Evolutionary conservation across 2,797 vertebrate genomes (phyloP).

Genomic region (Dipus sagitta): DNA sequence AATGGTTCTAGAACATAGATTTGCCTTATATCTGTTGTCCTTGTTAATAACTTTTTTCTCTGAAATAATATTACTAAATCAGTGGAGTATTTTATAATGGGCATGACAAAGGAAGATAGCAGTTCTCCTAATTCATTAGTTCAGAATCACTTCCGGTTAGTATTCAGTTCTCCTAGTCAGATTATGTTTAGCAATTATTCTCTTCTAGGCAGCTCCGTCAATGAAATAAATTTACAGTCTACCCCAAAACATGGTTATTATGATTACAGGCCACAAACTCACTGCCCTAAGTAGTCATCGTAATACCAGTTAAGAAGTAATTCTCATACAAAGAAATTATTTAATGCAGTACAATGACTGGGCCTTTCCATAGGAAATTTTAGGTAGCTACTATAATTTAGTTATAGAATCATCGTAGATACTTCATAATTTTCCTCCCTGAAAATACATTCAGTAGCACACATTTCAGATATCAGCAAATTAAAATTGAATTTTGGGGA

Average conservation of each 20-base stretch:
- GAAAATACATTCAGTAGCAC: conserved; percentile 49
- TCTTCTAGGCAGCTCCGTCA: conserved; percentile 18
- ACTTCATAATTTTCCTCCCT: conserved; percentile 26
- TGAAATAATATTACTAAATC: conserved; percentile 34
- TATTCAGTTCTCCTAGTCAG: conserved; percentile 21
- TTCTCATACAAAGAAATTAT: conserved; percentile 45
- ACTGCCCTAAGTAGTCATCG: not conserved
- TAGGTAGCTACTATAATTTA: conserved; percentile 53
- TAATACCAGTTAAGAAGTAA: conserved; percentile 38
- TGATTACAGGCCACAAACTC: conserved; percentile 37
- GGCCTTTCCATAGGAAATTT: conserved; percentile 49
- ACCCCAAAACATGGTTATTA: not conserved
- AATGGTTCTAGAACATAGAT: conserved; percentile 62
- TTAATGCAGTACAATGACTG: conserved; percentile 51
- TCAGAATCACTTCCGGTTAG: conserved; percentile 55
- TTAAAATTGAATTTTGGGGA: conserved; percentile 13
- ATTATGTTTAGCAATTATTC: not conserved
- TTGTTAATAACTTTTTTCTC: conserved; percentile 18
- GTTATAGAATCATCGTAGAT: conserved; percentile 25
- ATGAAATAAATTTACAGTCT: conserved; percentile 24
- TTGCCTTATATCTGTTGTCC: conserved; percentile 4
- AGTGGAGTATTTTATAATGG: conserved; percentile 32
- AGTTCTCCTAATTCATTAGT: conserved; percentile 44
- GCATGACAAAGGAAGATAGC: conserved; percentile 25
- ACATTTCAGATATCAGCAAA: conserved; percentile 66